A percentile compares a stretch with the other conserved stretches of the same genome.
phyloP scores from a whole-genome alignment of 2,113 vertebrate genomes.

The Burhinus oedicnemus region DNA sequence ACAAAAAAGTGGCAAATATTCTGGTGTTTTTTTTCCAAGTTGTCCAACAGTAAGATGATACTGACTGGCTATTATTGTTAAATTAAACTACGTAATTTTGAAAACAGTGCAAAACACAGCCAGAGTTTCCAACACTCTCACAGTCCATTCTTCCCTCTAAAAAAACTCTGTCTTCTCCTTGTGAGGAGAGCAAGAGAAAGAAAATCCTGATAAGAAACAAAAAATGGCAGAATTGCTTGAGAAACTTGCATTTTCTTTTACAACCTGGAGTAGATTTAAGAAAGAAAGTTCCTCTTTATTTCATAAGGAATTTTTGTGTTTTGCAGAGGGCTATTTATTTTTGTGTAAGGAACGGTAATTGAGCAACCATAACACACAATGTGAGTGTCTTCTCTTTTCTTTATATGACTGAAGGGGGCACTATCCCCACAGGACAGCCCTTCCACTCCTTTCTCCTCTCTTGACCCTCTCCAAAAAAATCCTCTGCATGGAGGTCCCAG shows the following conservation, averaged over 20 bases:
- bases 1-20: background rate
- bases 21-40: background rate
- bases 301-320: background rate
- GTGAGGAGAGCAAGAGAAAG: background rate
- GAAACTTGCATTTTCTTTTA: background rate
- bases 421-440: background rate
- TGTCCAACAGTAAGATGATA: background rate
- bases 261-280: background rate
- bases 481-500: background rate
- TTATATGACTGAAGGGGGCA: background rate
- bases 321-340: background rate
- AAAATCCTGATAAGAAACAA: background rate
- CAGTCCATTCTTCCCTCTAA: background rate
- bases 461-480: background rate
- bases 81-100: background rate
- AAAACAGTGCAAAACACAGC: background rate
- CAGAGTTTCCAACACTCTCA: background rate
- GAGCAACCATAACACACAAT: background rate
- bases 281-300: background rate
- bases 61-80: background rate
- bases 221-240: background rate
- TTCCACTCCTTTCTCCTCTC: background rate
- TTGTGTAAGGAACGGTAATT: background rate
- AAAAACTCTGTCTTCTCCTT: background rate
- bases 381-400: background rate